phyloP scores from a whole-genome alignment of 1,140 invertebrate genomes.

The Triops cancriformis region DNA sequence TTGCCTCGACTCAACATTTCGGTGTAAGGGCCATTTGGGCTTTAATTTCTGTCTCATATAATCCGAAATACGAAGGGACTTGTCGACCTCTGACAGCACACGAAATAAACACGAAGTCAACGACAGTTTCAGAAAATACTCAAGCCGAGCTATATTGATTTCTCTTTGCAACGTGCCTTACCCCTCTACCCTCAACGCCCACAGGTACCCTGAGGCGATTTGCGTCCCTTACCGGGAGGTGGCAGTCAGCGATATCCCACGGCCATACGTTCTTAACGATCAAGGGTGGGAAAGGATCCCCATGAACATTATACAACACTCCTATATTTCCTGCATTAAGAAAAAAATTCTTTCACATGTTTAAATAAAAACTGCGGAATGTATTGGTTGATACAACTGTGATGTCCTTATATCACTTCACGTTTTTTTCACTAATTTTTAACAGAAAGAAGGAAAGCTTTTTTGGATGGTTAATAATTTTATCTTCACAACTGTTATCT shows the following conservation, averaged over 20 bases:
- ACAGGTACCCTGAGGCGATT: constrained; percentile 1
- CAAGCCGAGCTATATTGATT: not conserved
- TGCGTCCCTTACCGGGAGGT: not conserved
- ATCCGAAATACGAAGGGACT: not conserved
- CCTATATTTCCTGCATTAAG: not conserved
- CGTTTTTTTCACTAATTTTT: too few relatives aligned
- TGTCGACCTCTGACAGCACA: not conserved
- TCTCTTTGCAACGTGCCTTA: not conserved
- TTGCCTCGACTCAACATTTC: too few relatives aligned
- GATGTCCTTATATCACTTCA: not conserved
- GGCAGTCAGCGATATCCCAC: not conserved
- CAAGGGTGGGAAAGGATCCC: not conserved
- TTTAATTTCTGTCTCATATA: not conserved
- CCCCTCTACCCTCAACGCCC: not conserved
- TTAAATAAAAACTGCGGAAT: constrained; percentile 10
- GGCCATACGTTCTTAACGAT: not conserved
- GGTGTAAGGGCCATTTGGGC: too few relatives aligned
- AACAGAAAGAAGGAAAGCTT: too few relatives aligned
- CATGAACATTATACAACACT: not conserved
- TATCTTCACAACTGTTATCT: not conserved
- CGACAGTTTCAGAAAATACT: not conserved
- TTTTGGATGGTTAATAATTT: constrained; percentile 7
- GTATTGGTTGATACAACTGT: not conserved
- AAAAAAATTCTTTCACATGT: not conserved
- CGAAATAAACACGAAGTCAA: not conserved